phyloP scores from a whole-genome alignment of 2,113 vertebrate genomes.

The Oophaga pumilio region DNA sequence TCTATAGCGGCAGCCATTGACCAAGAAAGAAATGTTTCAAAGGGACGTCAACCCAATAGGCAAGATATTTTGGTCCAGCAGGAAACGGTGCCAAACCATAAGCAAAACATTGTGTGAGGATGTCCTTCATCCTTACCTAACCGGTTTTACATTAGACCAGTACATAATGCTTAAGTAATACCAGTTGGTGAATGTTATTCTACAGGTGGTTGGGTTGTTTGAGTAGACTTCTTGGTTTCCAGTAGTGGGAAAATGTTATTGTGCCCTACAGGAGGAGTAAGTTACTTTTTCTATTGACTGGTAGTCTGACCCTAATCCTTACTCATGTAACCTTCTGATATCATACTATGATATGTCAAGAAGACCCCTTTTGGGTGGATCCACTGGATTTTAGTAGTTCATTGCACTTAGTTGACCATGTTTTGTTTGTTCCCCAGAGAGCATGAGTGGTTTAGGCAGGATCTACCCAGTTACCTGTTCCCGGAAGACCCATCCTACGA shows the following conservation, averaged over 20 bases:
- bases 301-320: not conserved
- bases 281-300: not conserved
- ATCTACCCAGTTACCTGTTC: slow-evolving; percentile 94
- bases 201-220: not conserved
- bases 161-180: not conserved
- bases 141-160: not conserved
- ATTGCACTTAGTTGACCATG: not conserved
- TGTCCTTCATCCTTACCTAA: not conserved
- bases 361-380: not conserved
- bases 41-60: no score
- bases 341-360: not conserved
- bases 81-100: not conserved
- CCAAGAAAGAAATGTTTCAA: no score
- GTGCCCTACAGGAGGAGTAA: not conserved
- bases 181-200: not conserved
- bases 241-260: not conserved
- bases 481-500: slow-evolving; percentile 96
- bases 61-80: not conserved
- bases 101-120: not conserved
- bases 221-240: not conserved
- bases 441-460: slow-evolving; percentile 97
- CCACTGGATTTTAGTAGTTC: not conserved
- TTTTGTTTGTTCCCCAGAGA: slow-evolving; percentile 74
- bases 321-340: not conserved
- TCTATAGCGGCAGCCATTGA: no score